Evolutionary conservation across 2,888 invertebrate species (phyloP), one percentile per base, ranked within the genome.

Genomic region (Mesoligia furuncula): DNA sequence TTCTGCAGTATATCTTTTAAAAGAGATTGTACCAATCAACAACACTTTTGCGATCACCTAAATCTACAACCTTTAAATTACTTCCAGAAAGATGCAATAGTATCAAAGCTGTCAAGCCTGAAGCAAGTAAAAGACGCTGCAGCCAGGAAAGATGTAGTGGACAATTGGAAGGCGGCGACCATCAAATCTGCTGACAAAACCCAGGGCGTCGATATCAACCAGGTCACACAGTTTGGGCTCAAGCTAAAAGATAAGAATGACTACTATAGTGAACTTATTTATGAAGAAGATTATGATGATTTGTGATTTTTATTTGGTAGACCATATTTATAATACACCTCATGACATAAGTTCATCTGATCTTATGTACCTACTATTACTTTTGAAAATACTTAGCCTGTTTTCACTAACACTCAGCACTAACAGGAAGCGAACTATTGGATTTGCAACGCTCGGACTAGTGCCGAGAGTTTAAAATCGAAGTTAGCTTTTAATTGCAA

Each of bases 201-300:
- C 0, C 91, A 93, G 57, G 93, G 93, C 0, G 90, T 90, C 20
- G 94, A 95, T 71, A 84, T 88, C 0, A 95, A 94, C 73, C 93
- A 93, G 81, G 93, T 94, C 13, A 91, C 94, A 0, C 92, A 95
- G 67, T 96, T 95, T 62, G 96, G 96, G 9, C 88, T 96, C 2
- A 96, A 96, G 78, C 85, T 96, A 2, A 91, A 92, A 78, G 93
- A 95, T 0, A 93, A 95, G 81, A 95, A 93, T 80, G 96, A 96
- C 64, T 94, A 95, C 77, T 95, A 95, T 13, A n/a, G 42, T 80
- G 91, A 94, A 87, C 93, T 95, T n/a, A 87, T 95, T 24, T 95
- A 95, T 87, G 94, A 95, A 71, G 95, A 96, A 70, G 95, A 96
- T 31, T 95, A 95, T 83, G 94, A 78, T 54, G 93, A 95, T 70